Base-by-base conservation (phyloP, 2,797 vertebrate species). In the Protosalanx chinensis region DNA sequence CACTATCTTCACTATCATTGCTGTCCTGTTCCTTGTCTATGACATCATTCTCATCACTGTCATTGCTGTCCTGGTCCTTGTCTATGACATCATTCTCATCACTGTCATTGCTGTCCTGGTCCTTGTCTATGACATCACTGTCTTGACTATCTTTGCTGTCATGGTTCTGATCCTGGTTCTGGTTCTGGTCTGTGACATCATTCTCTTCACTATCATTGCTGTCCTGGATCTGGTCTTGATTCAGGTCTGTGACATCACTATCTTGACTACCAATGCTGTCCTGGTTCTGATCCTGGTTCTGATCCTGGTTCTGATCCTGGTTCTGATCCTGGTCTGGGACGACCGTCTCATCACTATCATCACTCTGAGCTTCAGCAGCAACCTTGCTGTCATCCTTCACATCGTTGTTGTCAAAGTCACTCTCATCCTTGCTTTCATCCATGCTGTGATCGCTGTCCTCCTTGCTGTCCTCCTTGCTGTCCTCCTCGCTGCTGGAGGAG, bases 391-490 rank as follows among this genome's bases (percentile, higher is more conserved):
- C 53, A 57, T 18, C 53, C 53, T 27, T 49, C 10, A n/a, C 7
- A 7, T 53, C 76, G 51, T 58, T 66, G 46, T 78, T 74, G 29
- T 32, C 46, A 16, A 80, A 72, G 13, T 64, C 37, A 59, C 66
- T 78, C 49, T 67, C 18, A 57, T n/a, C 56, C 13, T 58, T 6
- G 7, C 18, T 23, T 16, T 57, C 53, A 57, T 18, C 53, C 53
- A 18, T 20, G 18, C 61, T 67, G 2, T 67, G 58, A 58, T 75
- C 63, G 15, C 18, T 46, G 29, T 59, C 72, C 6, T 81, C 74
- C 81, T 29, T 27, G 3, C 46, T 73, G 18, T 72, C 76, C 3
- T 65, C 83, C 7, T 51, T 46, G 66, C 75, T 82, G 16, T 73
- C 77, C 1, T 49, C 20, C 13, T 53, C 13, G 4, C 18, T 60